phyloP scores from a whole-genome alignment of 2,888 invertebrate species.

The Andrena camellia region DNA sequence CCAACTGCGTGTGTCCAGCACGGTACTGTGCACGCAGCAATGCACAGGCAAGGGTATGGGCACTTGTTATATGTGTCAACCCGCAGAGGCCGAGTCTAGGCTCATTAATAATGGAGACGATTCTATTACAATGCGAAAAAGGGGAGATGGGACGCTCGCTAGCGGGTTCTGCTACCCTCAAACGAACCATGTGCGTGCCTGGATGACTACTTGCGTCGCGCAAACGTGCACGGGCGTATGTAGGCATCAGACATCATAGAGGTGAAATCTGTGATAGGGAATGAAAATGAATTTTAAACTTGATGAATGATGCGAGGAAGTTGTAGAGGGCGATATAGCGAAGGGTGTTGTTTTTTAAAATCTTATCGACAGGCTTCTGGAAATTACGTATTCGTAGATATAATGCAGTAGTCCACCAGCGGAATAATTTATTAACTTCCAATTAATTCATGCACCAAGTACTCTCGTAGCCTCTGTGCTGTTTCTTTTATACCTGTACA shows the following conservation, averaged over 20 bases:
- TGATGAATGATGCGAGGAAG: background rate
- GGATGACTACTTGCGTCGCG: constrained; percentile 33
- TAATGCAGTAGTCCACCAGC: too few relatives aligned
- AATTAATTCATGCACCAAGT: background rate
- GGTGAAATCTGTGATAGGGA: background rate
- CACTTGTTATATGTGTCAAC: constrained; percentile 18
- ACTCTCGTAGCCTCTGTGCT: too few relatives aligned
- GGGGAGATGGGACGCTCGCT: constrained; percentile 30
- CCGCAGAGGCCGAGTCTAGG: constrained; percentile 61
- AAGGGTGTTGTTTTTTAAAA: too few relatives aligned
- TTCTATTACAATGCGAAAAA: constrained; percentile 76
- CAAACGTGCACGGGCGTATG: constrained; percentile 6
- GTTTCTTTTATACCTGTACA: background rate
- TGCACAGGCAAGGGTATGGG: constrained; percentile 16
- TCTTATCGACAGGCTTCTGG: too few relatives aligned
- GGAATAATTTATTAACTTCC: background rate
- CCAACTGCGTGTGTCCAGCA: constrained; percentile 59
- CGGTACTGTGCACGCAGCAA: constrained; percentile 49
- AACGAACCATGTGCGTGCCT: constrained; percentile 35
- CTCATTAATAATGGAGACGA: constrained; percentile 79
- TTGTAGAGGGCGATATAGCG: background rate
- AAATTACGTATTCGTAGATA: too few relatives aligned
- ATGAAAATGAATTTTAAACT: background rate
- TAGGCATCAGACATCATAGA: background rate
- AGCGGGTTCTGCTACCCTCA: constrained; percentile 45